Evolutionary conservation across 35 echinoderm and acorn worm species (phyloP).

Genomic region (Amphiura filiformis): DNA sequence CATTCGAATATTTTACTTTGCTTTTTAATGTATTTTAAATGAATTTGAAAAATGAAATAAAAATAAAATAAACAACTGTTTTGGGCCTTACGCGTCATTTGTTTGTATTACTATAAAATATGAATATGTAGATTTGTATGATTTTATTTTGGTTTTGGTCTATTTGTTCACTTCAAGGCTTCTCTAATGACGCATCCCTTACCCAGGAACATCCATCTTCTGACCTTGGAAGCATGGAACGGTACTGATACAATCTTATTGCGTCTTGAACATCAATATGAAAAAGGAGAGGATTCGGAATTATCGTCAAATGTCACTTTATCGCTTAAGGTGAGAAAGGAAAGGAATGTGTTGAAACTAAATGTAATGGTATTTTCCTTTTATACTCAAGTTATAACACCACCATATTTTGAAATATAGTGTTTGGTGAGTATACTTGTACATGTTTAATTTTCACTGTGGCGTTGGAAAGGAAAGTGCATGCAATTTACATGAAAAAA

Average conservation of each 20-base stretch:
- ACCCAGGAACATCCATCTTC: conserved; percentile 78
- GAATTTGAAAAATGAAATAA: too few relatives aligned
- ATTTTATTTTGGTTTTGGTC: too few relatives aligned
- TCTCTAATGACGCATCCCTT: conserved; percentile 18
- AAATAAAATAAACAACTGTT: too few relatives aligned
- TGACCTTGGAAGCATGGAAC: conserved; percentile 69
- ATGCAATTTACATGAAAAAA: neutral
- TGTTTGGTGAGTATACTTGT: neutral
- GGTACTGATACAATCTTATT: conserved; percentile 48
- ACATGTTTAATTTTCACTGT: neutral
- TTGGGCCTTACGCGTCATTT: too few relatives aligned
- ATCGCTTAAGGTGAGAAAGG: conserved; percentile 58
- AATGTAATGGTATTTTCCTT: neutral
- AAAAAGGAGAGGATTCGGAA: conserved; percentile 44
- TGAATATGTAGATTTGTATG: too few relatives aligned
- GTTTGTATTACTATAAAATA: too few relatives aligned
- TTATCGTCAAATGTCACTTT: conserved; percentile 72
- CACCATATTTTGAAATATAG: neutral
- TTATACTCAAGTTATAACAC: neutral
- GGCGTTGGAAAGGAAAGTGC: neutral
- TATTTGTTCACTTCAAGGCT: too few relatives aligned
- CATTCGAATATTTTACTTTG: too few relatives aligned
- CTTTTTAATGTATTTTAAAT: too few relatives aligned
- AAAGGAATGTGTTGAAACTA: neutral
- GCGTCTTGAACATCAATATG: conserved; percentile 87